phyloP scores from a whole-genome alignment of 2,113 vertebrate genomes.

The Perccottus glenii region DNA sequence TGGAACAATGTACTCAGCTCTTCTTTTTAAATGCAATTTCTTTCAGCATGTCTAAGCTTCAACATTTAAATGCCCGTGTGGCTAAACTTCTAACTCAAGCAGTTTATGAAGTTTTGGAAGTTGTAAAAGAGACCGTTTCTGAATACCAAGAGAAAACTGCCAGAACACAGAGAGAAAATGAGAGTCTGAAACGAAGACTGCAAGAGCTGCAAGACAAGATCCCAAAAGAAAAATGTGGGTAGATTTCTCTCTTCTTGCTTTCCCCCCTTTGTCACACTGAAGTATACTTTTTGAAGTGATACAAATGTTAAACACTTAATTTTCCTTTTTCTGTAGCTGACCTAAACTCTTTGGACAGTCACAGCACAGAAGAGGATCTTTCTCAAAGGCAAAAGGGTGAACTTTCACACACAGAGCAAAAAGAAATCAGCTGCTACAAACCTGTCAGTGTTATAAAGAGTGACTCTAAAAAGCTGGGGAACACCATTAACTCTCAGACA shows the following conservation, averaged over 20 bases:
- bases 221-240: constrained; percentile 50
- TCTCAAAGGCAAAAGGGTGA: constrained; percentile 12
- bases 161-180: constrained; percentile 72
- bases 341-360: constrained; percentile 10
- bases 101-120: constrained; percentile 73
- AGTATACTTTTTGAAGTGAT: neutral
- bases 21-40: neutral
- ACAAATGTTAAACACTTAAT: neutral
- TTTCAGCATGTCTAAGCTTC: constrained; percentile 73
- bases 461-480: constrained; percentile 20
- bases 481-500: neutral
- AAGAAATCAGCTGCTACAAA: neutral
- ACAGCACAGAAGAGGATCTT: neutral
- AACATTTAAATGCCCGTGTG: constrained; percentile 72
- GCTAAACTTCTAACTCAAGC: constrained; percentile 68
- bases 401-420: neutral
- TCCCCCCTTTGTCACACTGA: neutral
- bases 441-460: constrained; percentile 18
- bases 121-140: constrained; percentile 73
- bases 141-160: constrained; percentile 74
- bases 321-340: neutral
- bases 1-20: too few relatives aligned
- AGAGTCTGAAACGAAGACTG: constrained; percentile 65
- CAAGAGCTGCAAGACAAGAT: constrained; percentile 63
- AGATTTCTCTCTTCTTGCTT: neutral